Conservation (phyloP, 2,797 vertebrate species). For the Carcharodon carcharias region DNA sequence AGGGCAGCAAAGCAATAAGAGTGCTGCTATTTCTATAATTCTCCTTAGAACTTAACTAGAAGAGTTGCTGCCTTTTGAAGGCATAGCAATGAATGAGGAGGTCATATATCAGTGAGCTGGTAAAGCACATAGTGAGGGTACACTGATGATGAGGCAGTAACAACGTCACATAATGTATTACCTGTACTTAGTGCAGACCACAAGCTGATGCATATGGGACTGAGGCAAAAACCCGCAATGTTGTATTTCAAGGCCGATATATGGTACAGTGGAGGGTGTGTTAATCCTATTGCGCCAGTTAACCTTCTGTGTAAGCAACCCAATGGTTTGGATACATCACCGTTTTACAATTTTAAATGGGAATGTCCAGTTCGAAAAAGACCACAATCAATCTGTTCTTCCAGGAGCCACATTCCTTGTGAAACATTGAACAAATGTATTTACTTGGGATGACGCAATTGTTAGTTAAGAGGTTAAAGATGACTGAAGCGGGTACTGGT, state of each 20-base stretch:
- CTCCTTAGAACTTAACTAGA: not conserved
- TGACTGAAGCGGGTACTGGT: no score
- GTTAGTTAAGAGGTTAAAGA: no score
- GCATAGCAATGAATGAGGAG: not conserved
- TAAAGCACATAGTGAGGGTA: not conserved
- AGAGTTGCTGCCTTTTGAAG: not conserved
- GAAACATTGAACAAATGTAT: no score
- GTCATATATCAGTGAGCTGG: not conserved
- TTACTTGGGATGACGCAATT: no score
- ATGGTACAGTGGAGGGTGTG: not conserved
- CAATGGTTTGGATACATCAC: not conserved
- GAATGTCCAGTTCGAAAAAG: not conserved
- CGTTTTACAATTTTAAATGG: not conserved
- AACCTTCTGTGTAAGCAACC: not conserved
- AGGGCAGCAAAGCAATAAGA: not conserved
- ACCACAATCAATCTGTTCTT: not conserved
- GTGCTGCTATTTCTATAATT: not conserved
- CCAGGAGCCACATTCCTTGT: not conserved
- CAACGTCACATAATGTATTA: not conserved
- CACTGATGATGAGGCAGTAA: not conserved
- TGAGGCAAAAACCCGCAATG: not conserved
- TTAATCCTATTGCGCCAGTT: not conserved
- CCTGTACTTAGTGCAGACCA: not conserved
- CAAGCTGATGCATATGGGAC: not conserved
- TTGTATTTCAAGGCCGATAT: not conserved